Conservation (phyloP, 2,797 vertebrate species). For the Tapirus indicus region DNA sequence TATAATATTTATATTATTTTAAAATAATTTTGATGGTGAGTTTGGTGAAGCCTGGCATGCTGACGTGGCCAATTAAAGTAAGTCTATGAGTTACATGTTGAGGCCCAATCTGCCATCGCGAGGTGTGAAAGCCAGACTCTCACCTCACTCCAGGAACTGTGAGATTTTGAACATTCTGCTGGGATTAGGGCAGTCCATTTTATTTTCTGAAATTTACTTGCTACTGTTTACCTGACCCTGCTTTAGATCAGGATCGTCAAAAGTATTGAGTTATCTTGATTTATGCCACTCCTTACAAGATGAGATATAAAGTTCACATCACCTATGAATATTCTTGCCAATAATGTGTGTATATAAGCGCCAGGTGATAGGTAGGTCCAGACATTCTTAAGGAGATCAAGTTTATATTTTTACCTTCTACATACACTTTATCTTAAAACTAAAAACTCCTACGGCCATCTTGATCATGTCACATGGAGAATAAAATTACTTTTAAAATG, state of each 20-base stretch:
- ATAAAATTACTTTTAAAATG: conserved; percentile 27
- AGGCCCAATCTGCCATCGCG: not conserved
- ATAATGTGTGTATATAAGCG: not conserved
- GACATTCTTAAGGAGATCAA: not conserved
- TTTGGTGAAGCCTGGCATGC: not conserved
- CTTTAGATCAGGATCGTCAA: not conserved
- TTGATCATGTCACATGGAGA: not conserved
- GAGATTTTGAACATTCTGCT: not conserved
- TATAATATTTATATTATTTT: not conserved
- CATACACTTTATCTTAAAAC: not conserved
- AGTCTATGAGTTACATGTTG: not conserved
- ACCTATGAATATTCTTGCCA: not conserved
- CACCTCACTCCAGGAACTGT: not conserved
- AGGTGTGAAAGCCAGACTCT: not conserved
- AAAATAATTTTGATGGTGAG: not conserved
- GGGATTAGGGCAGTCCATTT: not conserved
- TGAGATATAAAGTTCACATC: not conserved
- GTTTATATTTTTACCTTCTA: not conserved
- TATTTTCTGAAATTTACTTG: conserved; percentile 41
- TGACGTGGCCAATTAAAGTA: not conserved
- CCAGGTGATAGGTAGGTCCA: not conserved
- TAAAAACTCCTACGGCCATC: not conserved
- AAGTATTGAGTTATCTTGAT: not conserved
- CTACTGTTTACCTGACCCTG: not conserved
- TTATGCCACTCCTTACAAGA: not conserved